A percentile compares a stretch with the other conserved stretches of the same genome.
phyloP scores from a whole-genome alignment of 2,888 invertebrate genomes.

The Tuta absoluta region DNA sequence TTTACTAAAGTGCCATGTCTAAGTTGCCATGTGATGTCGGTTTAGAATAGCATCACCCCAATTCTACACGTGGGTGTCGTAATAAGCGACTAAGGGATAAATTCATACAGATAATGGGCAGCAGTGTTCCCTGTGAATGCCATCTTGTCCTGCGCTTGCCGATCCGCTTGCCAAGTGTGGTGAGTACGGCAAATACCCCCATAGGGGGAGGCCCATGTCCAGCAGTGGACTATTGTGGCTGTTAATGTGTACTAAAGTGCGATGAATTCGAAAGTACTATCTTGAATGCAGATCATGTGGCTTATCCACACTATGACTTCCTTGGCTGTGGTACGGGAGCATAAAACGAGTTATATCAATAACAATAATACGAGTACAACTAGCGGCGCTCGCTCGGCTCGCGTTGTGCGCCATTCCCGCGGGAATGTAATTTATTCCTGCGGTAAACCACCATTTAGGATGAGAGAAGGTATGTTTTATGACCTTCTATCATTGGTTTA shows the following conservation, averaged over 20 bases:
- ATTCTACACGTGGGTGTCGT: too few relatives aligned
- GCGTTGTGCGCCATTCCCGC: background rate
- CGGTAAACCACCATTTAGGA: background rate
- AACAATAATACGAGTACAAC: conserved; percentile 45
- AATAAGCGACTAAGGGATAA: too few relatives aligned
- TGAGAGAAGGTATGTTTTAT: background rate
- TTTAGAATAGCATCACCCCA: too few relatives aligned
- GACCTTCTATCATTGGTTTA: background rate
- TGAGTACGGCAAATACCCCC: background rate
- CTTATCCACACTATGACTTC: conserved; percentile 37
- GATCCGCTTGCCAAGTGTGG: too few relatives aligned
- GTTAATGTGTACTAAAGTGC: background rate
- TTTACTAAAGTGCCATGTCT: too few relatives aligned
- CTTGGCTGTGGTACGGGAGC: conserved; percentile 37
- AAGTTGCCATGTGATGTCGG: too few relatives aligned
- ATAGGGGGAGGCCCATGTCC: background rate
- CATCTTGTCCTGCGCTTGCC: too few relatives aligned
- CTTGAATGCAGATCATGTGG: background rate
- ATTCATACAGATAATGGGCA: too few relatives aligned
- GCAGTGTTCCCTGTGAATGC: too few relatives aligned
- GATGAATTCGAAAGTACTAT: too few relatives aligned
- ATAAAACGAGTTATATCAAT: conserved; percentile 31
- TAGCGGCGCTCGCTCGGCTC: conserved; percentile 4
- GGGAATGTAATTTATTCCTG: conserved; percentile 1
- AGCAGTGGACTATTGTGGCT: background rate